Evolutionary conservation across 2,797 vertebrate species (phyloP).

Genomic region (Margarornis squamiger): DNA sequence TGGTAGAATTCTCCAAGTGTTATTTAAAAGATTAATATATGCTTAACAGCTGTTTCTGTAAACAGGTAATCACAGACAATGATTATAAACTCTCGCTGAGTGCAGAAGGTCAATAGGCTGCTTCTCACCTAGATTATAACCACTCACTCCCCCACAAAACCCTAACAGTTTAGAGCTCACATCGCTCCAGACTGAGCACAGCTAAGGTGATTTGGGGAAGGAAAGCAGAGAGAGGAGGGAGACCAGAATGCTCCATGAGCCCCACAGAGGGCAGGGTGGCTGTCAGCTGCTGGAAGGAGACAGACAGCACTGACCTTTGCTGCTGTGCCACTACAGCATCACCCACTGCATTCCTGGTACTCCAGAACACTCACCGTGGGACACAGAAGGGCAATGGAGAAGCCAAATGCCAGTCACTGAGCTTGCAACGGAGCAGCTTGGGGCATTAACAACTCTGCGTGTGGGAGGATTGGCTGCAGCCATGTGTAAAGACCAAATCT

Average conservation of each 20-base stretch:
- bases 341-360: accelerated
- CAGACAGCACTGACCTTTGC: neutral
- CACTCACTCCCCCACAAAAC: neutral
- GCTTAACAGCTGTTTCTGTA: neutral
- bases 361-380: accelerated
- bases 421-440: neutral
- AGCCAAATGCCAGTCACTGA: neutral
- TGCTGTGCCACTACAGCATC: neutral
- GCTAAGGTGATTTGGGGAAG: neutral
- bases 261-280: accelerated
- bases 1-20: neutral
- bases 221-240: neutral
- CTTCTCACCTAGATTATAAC: neutral
- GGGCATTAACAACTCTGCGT: neutral
- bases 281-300: neutral
- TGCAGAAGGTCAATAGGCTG: neutral
- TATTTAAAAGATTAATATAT: neutral
- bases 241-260: accelerated
- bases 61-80: neutral
- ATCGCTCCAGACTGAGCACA: neutral
- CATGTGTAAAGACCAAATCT: neutral
- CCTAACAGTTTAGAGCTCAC: neutral
- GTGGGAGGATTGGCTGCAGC: neutral
- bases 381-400: neutral
- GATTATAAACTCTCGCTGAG: neutral